Base-by-base conservation (phyloP, 2,888 invertebrate genomes). In the Trachelus iudaicus region DNA sequence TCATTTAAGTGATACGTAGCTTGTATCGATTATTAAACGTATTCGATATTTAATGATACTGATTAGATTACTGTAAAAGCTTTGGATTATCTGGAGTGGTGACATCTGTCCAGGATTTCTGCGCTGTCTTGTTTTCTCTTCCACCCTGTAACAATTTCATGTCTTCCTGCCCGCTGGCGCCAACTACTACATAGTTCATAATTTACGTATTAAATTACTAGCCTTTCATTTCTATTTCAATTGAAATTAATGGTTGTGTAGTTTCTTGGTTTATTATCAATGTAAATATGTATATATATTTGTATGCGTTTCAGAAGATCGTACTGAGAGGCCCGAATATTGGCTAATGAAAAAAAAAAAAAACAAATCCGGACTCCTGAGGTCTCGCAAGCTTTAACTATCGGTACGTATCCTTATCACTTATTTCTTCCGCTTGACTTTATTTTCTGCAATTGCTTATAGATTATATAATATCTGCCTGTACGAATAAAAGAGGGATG, bases 41-140 rank as follows among this genome's bases (percentile, higher is more conserved):
- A 89, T 89, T 87, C 82, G 84, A 85, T 88, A 89, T 90, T 90
- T 86, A 88, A 87, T 87, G 86, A 90, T 85, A 82, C 85, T 84
- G 90, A 91, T 90, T 90, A 90, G 90, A 90, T 90, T 90, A 84
- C 78, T 82, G 85, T 89, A 89, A 90, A 90, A 90, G 88, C 86
- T 83, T 85, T 73, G 84, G 82, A 87, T 90, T 89, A 90, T 89
- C 88, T 90, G 82, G 82, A 90, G 90, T 88, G 88, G 83, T 77
- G 85, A 88, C 90, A 90, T 90, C 88, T 90, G 90, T 85, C 84
- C 77, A 56, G 73, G 80, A 81, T 71, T 71, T 71, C 71, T 71
- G 71, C 31, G 71, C 71, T 56, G 33, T 31, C 15, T 31, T 34
- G 31, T 71, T 71, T 31, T 71, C 71, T 30, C 56, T 56, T 23